Base-by-base conservation (phyloP, 2,888 invertebrate genomes). In the Luperina nickerlii region DNA sequence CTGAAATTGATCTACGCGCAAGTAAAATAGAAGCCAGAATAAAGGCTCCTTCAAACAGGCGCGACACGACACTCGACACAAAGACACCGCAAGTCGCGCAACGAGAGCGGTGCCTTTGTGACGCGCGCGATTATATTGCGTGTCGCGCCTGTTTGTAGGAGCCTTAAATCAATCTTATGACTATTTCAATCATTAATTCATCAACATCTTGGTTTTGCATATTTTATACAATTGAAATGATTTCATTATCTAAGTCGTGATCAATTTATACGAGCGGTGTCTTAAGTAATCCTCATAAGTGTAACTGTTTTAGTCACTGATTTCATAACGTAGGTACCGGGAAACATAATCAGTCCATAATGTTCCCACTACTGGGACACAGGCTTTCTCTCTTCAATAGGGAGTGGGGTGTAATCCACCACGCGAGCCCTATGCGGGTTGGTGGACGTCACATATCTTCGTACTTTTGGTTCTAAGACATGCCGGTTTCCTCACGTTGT, bases 241-340 rank as follows among this genome's bases (percentile, higher is more conserved):
- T 57, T 74, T 68, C 57, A 81, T 63, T 74, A 48, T 38, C 54
- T 4, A 54, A 62, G 74, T 80, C 62, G 51, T 67, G 81, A 80
- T 74, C 11, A 54, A 48, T 82, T 63, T 48, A 63, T 75, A 32
- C 54, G 24, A 48, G 38, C 75, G 45, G 60, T 62, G 8, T 71
- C 60, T 65, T n/a, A 8, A 42, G n/a, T 15, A 20, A 57, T 24
- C 9, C n/a, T 48, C 57, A 72, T 70, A 45, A 65, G 45, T 48
- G 45, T 42, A 57, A 79, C n/a, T 51, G 54, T 42, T n/a, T 54
- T 24, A 42, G 24, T 67, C 11, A 18, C 18, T n/a, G 38, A 48
- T 27, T 79, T 67, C 57, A 68, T 42, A 42, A 42, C 20, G 27
- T 32, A 15, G 5, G 38, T 15, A 60, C n/a, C 32, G 76, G 45